Evolutionary conservation across 2,113 vertebrate genomes (phyloP).

Genomic region (Tachysurus vachellii): DNA sequence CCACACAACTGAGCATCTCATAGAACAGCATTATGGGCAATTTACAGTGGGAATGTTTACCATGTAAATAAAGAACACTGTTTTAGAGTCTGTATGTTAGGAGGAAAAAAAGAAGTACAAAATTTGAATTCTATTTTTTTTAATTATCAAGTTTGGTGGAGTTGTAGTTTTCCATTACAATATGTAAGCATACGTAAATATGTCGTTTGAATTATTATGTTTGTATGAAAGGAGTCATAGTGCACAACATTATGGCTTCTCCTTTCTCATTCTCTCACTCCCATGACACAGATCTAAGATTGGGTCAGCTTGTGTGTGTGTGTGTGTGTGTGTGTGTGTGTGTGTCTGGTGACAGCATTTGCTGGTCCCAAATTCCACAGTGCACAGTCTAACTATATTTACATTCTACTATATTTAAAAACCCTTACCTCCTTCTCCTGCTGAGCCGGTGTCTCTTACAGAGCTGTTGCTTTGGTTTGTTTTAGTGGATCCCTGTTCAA

Average conservation of each 20-base stretch:
- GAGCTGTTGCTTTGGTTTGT: neutral
- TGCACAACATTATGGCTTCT: neutral
- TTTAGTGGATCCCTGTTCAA: neutral
- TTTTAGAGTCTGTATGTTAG: no score
- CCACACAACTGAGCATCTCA: neutral
- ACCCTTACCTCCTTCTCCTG: slow-evolving; percentile 8
- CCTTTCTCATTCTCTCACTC: neutral
- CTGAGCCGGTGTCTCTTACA: slow-evolving; percentile 7
- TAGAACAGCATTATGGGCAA: neutral
- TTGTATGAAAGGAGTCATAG: neutral
- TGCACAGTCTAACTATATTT: slow-evolving; percentile 54
- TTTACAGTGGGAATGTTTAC: neutral
- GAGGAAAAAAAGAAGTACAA: no score
- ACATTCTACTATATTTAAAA: slow-evolving; percentile 56
- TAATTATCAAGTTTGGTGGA: neutral
- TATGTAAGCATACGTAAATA: neutral
- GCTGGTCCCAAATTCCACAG: slow-evolving; percentile 49
- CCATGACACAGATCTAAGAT: slow-evolving; percentile 23
- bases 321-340: neutral
- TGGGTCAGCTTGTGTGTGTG: slow-evolving; percentile 17
- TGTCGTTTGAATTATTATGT: neutral
- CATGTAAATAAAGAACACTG: neutral
- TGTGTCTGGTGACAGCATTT: slow-evolving; percentile 25
- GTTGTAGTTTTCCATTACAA: neutral
- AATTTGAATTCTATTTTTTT: no score